Evolutionary conservation across 37 sponge, comb jelly and placozoan genomes (phyloP).

Genomic region (Ianthella basta): DNA sequence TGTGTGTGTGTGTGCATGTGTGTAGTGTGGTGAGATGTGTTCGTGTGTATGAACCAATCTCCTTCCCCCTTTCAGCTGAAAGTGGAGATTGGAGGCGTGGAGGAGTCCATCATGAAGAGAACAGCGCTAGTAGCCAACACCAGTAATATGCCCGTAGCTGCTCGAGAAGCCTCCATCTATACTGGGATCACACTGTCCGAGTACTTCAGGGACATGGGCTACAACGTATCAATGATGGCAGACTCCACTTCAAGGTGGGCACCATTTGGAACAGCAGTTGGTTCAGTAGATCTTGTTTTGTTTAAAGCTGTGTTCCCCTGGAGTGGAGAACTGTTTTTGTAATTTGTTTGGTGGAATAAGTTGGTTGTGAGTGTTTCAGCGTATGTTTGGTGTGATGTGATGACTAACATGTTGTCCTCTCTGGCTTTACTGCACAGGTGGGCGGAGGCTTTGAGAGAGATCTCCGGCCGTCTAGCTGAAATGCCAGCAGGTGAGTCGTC

Average conservation of each 20-base stretch:
- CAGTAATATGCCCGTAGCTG: slow-evolving; percentile 99
- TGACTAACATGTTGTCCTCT: background rate
- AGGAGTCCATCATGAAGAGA: slow-evolving; percentile 98
- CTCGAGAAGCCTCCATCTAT: slow-evolving; percentile 99
- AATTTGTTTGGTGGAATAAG: no score
- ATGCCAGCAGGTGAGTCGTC: slow-evolving; percentile 92
- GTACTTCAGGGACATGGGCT: slow-evolving; percentile 99
- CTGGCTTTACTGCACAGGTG: slow-evolving; percentile 43
- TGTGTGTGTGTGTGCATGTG: background rate
- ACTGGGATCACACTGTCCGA: slow-evolving; percentile 98
- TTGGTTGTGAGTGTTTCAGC: no score
- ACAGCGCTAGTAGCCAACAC: slow-evolving; percentile 99
- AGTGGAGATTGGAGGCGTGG: slow-evolving; percentile 83
- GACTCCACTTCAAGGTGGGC: slow-evolving; percentile 90
- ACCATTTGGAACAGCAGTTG: background rate
- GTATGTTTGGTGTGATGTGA: background rate
- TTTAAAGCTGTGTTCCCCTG: no score
- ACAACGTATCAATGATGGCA: slow-evolving; percentile 99
- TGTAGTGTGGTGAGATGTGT: no score
- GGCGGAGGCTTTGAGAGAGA: slow-evolving; percentile 99
- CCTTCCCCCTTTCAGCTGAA: slow-evolving; percentile 62
- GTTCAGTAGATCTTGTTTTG: no score
- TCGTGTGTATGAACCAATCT: background rate
- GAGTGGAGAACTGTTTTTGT: no score
- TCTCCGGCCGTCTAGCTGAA: slow-evolving; percentile 98